These are phyloP conservation scores for Tillus elongatus DNA, from an alignment of 2,888 invertebrate species.

Conservation along the genomic window DNA sequence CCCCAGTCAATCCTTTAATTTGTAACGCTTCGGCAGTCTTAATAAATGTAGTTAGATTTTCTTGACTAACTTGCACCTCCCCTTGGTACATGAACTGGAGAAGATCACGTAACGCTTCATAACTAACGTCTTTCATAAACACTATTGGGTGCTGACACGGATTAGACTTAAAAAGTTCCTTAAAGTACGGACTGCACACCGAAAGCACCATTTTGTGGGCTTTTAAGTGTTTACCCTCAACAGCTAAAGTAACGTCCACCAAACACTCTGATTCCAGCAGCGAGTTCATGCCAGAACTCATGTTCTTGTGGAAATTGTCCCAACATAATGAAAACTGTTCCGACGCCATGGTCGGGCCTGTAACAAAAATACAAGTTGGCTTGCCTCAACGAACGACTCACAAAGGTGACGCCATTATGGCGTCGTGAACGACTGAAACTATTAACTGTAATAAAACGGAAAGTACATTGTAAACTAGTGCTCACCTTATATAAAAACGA, in stretches of 20 bases:
- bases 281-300: conserved; percentile 55
- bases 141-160: conserved; percentile 60
- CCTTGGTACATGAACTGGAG: conserved; percentile 54
- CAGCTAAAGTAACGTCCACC: conserved; percentile 42
- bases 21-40: conserved; percentile 42
- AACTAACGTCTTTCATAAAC: conserved; percentile 51
- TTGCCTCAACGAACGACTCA: neutral
- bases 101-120: conserved; percentile 47
- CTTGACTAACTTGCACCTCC: conserved; percentile 44
- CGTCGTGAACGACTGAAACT: conserved; percentile 17
- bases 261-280: conserved; percentile 39
- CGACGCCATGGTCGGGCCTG: conserved; percentile 43
- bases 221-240: conserved; percentile 53
- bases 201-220: conserved; percentile 63
- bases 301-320: conserved; percentile 65
- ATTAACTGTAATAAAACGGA: too few species aligned
- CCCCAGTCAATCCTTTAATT: conserved; percentile 40
- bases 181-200: conserved; percentile 64
- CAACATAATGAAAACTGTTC: conserved; percentile 63
- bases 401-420: conserved; percentile 29
- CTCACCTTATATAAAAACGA: conserved; percentile 20
- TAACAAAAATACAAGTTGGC: conserved; percentile 14
- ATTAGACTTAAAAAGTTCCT: conserved; percentile 57
- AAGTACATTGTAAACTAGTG: neutral
- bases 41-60: conserved; percentile 39